Conservation (phyloP, 2,113 vertebrate species). For the Labeo rohita region DNA sequence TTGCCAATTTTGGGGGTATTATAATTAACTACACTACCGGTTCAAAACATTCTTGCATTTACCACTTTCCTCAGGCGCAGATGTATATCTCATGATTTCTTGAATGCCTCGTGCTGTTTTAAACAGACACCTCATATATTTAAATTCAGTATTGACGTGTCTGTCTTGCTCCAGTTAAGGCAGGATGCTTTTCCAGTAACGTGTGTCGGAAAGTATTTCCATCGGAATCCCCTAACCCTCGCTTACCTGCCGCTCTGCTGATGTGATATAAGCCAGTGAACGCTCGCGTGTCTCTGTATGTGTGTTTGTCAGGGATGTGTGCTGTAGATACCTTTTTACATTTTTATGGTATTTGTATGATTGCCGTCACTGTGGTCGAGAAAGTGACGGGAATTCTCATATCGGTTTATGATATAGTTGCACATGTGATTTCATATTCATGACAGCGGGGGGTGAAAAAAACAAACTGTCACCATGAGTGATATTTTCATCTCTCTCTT, state of each 20-base stretch:
- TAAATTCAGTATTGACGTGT: background rate
- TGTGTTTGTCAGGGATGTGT: background rate
- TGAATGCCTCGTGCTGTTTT: background rate
- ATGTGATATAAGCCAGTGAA: background rate
- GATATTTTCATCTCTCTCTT: background rate
- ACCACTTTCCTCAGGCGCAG: background rate
- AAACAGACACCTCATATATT: constrained; percentile 6
- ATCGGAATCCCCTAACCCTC: background rate
- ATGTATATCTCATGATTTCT: background rate
- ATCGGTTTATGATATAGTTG: background rate
- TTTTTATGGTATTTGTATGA: background rate
- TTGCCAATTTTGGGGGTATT: background rate
- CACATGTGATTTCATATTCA: constrained; percentile 1
- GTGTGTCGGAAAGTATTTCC: constrained; percentile 35
- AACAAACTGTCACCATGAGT: background rate
- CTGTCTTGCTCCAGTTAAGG: constrained; percentile 14
- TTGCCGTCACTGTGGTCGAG: background rate
- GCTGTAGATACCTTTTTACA: background rate
- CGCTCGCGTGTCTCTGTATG: background rate
- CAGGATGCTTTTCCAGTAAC: constrained; percentile 35
- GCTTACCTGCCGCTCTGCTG: background rate
- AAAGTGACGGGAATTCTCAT: background rate
- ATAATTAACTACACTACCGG: too few relatives aligned
- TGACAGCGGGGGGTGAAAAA: background rate
- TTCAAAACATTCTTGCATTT: background rate